Percentiles rank a stretch among this genome's conserved stretches.
phyloP scores from a whole-genome alignment of 2,113 vertebrate genomes.

The Sturnus vulgaris region DNA sequence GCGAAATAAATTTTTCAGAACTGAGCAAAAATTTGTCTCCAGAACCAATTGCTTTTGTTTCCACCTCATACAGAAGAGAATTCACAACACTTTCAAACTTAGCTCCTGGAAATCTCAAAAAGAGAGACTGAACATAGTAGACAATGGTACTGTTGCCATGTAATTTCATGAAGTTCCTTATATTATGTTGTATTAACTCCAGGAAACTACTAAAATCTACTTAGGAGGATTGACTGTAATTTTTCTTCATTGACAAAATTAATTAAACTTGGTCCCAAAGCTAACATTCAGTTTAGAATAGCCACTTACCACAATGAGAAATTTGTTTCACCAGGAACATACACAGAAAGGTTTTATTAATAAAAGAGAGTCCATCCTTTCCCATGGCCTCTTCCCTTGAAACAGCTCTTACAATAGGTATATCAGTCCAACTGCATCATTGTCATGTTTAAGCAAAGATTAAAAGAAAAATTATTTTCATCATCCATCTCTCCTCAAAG shows the following conservation, averaged over 20 bases:
- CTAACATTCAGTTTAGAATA: background rate
- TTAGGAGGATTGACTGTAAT: background rate
- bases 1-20: background rate
- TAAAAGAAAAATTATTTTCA: slow-evolving; percentile 33
- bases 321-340: background rate
- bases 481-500: background rate
- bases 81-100: background rate
- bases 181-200: background rate
- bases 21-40: background rate
- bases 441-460: slow-evolving; percentile 18
- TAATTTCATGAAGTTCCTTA: background rate
- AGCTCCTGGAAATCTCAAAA: background rate
- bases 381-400: background rate
- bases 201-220: background rate
- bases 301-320: background rate
- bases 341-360: background rate
- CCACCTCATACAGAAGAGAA: background rate
- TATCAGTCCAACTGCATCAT: background rate
- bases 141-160: background rate
- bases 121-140: background rate
- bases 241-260: background rate
- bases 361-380: background rate
- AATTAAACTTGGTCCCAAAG: background rate
- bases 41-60: background rate
- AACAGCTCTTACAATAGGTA: background rate